phyloP scores from a whole-genome alignment of 2,888 invertebrate genomes.

The Corythucha ciliata region DNA sequence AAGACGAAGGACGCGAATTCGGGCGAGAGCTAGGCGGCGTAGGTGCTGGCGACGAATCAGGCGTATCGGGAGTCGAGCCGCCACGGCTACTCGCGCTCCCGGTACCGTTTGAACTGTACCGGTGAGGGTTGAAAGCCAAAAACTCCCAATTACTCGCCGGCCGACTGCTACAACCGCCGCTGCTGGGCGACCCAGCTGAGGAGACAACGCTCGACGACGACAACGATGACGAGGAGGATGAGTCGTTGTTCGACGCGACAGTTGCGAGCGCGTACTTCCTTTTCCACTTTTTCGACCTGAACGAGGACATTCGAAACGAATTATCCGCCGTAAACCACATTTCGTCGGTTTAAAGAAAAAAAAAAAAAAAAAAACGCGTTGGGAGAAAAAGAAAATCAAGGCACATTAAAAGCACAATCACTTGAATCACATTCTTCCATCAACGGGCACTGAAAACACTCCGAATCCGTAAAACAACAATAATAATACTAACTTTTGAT shows the following conservation, averaged over 20 bases:
- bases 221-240: no score
- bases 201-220: no score
- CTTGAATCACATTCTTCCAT: background rate
- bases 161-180: constrained; percentile 12
- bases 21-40: constrained; percentile 29
- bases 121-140: constrained; percentile 40
- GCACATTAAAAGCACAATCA: background rate
- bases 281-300: constrained; percentile 39
- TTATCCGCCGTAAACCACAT: constrained; percentile 42
- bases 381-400: no score
- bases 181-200: constrained; percentile 30
- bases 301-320: constrained; percentile 42
- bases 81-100: constrained; percentile 10
- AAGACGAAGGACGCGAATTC: constrained; percentile 34
- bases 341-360: no score
- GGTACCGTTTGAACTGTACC: constrained; percentile 16
- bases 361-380: no score
- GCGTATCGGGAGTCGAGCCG: constrained; percentile 22
- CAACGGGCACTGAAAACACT: background rate
- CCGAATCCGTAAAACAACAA: background rate
- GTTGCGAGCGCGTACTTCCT: constrained; percentile 38
- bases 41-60: constrained; percentile 23
- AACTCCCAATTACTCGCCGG: constrained; percentile 40
- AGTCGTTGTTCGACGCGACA: constrained; percentile 34
- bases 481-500: background rate